A percentile compares a stretch with the other conserved stretches of the same genome.
Evolutionary conservation across 2,113 vertebrate genomes (phyloP).

Genomic region (Proteles cristata): DNA sequence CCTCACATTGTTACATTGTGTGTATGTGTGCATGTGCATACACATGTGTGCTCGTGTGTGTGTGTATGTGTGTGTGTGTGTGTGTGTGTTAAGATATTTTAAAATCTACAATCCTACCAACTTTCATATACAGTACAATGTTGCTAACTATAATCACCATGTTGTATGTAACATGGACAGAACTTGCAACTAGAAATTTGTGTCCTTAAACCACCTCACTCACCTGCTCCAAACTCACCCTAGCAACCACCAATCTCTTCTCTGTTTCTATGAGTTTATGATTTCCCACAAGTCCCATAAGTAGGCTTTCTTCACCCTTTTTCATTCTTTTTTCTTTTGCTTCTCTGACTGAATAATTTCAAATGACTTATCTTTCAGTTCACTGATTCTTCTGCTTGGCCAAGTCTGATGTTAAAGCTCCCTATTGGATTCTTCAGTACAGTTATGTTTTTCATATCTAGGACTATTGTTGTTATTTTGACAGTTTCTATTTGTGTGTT

Average conservation of each 20-base stretch:
- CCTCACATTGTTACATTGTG: neutral
- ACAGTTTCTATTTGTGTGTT: neutral
- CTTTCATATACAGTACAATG: neutral
- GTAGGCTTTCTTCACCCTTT: neutral
- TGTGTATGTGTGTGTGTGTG: neutral
- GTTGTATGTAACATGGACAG: neutral
- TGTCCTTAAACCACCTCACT: neutral
- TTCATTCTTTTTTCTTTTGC: neutral
- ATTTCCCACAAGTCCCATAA: neutral
- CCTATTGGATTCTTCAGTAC: neutral
- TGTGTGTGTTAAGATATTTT: neutral
- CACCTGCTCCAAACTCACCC: too few species aligned
- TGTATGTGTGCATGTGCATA: neutral
- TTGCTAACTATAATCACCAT: neutral
- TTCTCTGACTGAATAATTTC: neutral
- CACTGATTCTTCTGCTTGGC: neutral
- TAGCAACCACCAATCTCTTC: neutral
- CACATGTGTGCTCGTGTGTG: neutral
- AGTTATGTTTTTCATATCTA: neutral
- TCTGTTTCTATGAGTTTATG: neutral
- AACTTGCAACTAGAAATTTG: neutral
- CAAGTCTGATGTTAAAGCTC: neutral
- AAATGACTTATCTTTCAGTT: neutral
- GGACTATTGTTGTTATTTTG: neutral
- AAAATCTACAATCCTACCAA: neutral